Evolutionary conservation across 2,888 invertebrate species (phyloP).

Genomic region (Agrotis ipsilon): DNA sequence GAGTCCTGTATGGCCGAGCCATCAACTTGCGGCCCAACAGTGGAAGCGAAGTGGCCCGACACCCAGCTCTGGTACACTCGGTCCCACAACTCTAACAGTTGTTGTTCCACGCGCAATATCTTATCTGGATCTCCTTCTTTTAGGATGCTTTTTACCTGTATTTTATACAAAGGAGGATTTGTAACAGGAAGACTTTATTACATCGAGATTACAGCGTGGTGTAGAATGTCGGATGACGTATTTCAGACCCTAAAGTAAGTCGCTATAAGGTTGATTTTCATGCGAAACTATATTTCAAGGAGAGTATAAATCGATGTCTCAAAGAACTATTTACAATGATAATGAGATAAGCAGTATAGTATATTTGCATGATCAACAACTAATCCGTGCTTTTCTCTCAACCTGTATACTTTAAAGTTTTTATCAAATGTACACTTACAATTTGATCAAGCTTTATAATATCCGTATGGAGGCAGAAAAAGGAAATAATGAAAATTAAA

Average conservation of each 20-base stretch:
- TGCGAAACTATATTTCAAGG: slow-evolving; percentile 17
- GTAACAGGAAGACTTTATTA: background rate
- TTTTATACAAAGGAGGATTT: slow-evolving; percentile 3
- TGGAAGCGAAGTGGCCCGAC: slow-evolving; percentile 91
- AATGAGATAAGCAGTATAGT: slow-evolving; percentile 33
- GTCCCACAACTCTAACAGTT: slow-evolving; percentile 98
- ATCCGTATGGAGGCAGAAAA: slow-evolving; percentile 68
- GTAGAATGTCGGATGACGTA: slow-evolving; percentile 20
- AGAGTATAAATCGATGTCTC: background rate
- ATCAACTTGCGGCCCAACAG: slow-evolving; percentile 94
- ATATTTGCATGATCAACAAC: slow-evolving; percentile 23
- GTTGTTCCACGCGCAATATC: slow-evolving; percentile 95
- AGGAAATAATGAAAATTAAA: slow-evolving; percentile 44
- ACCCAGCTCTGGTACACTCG: slow-evolving; percentile 98
- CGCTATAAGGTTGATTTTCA: background rate
- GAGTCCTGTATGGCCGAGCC: slow-evolving; percentile 93
- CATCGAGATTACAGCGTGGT: background rate
- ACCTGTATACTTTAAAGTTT: slow-evolving; percentile 5
- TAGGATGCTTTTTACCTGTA: slow-evolving; percentile 94
- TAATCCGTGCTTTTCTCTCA: slow-evolving; percentile 14
- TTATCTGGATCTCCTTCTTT: slow-evolving; percentile 95
- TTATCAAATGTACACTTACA: slow-evolving; percentile 57
- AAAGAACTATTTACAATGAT: slow-evolving; percentile 26
- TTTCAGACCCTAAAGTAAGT: background rate
- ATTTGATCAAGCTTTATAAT: slow-evolving; percentile 66